phyloP scores from a whole-genome alignment of 2,888 invertebrate species.

The Calephelis perditalis region DNA sequence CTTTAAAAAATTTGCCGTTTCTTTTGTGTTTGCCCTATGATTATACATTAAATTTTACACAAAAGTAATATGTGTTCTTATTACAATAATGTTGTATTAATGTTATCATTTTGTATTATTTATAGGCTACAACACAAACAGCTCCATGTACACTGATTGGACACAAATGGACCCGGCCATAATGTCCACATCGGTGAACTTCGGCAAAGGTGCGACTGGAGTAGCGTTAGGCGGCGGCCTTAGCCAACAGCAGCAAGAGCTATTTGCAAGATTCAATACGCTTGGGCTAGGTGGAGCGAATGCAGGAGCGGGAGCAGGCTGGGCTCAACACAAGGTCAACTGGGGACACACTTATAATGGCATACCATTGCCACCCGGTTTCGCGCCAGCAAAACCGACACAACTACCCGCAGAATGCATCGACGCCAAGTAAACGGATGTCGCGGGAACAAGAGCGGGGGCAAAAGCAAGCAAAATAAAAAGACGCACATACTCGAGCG shows the following conservation, averaged over 20 bases:
- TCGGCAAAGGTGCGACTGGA: constrained; percentile 47
- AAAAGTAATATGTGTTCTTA: too few species aligned
- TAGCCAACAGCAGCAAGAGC: constrained; percentile 54
- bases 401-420: constrained; percentile 69
- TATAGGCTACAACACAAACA: constrained; percentile 53
- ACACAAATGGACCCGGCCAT: constrained; percentile 96
- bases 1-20: too few species aligned
- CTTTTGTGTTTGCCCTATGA: too few species aligned
- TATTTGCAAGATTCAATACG: constrained; percentile 65
- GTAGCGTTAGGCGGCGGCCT: constrained; percentile 34
- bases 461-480: neutral
- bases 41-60: too few species aligned
- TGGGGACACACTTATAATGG: constrained; percentile 42
- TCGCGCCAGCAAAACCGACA: constrained; percentile 58
- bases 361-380: constrained; percentile 69
- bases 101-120: neutral
- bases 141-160: constrained; percentile 85
- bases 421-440: constrained; percentile 65
- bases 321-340: constrained; percentile 34
- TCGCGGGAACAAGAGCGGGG: constrained; percentile 4
- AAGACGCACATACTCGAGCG: neutral
- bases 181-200: constrained; percentile 84
- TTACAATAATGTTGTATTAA: too few species aligned
- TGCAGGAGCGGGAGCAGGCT: constrained; percentile 36
- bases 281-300: constrained; percentile 43